These are phyloP conservation scores for Plagiodera versicolora DNA, from an alignment of 2,888 invertebrate species.

Conservation along the genomic window DNA sequence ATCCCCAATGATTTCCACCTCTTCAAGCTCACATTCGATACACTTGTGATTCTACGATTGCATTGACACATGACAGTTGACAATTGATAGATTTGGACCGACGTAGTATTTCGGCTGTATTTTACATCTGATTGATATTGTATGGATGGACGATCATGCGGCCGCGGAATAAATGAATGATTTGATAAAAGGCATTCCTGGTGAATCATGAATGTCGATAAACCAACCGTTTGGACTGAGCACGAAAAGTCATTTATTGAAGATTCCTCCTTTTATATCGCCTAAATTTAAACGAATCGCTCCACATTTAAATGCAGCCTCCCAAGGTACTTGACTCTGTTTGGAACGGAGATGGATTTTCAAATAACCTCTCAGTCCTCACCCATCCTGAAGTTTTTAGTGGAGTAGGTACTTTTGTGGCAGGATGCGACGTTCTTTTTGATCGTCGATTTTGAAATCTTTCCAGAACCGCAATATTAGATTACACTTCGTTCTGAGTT, in stretches of 20 bases:
- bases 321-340: conserved; percentile 46
- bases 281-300: conserved; percentile 50
- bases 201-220: conserved; percentile 38
- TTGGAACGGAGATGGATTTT: conserved; percentile 52
- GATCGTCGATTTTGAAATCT: conserved; percentile 16
- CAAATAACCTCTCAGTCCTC: conserved; percentile 48
- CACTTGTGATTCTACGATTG: too few relatives aligned
- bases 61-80: too few relatives aligned
- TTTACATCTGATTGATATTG: too few relatives aligned
- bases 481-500: background rate
- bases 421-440: conserved; percentile 23
- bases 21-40: too few relatives aligned
- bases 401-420: conserved; percentile 37
- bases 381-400: conserved; percentile 44
- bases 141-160: too few relatives aligned
- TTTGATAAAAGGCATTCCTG: conserved; percentile 22
- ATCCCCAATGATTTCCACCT: too few relatives aligned
- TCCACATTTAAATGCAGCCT: conserved; percentile 52
- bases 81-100: too few relatives aligned
- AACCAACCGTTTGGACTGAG: conserved; percentile 41
- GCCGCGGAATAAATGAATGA: background rate
- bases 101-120: too few relatives aligned
- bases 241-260: conserved; percentile 40
- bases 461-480: background rate
- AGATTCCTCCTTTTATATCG: conserved; percentile 46